Evolutionary conservation across 2,113 vertebrate species (phyloP).

Genomic region (Columbina picui): DNA sequence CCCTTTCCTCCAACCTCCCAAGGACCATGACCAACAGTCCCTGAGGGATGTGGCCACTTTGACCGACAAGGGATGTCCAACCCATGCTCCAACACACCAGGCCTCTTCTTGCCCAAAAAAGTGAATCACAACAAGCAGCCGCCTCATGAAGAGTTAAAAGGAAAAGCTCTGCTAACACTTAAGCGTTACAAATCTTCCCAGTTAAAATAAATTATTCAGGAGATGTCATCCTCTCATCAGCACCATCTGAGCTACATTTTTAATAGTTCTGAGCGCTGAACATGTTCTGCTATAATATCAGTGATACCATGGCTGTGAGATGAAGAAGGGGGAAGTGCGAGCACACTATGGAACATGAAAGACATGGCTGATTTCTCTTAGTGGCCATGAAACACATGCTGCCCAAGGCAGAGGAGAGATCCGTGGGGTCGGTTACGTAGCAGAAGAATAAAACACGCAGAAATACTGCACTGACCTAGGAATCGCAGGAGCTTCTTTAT

Average conservation of each 20-base stretch:
- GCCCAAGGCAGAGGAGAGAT: not conserved
- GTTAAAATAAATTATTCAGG: constrained; percentile 58
- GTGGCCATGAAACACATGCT: not conserved
- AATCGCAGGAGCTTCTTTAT: not conserved
- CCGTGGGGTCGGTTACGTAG: rapidly evolving
- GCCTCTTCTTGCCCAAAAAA: not conserved
- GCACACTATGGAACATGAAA: not conserved
- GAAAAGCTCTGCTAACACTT: not conserved
- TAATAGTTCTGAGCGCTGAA: not conserved
- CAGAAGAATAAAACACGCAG: not conserved
- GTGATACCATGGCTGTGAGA: not conserved
- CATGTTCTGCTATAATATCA: not conserved
- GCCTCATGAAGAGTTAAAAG: not conserved
- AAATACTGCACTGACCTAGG: not conserved
- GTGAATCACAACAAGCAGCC: not conserved
- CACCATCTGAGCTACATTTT: constrained; percentile 50
- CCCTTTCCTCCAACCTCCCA: not conserved
- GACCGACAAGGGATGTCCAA: not conserved
- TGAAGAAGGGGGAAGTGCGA: not conserved
- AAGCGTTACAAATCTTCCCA: not conserved
- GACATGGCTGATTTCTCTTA: not conserved
- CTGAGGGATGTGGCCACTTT: not conserved
- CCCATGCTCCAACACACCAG: not conserved
- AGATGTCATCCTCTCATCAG: constrained; percentile 43
- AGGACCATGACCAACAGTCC: not conserved